Evolutionary conservation across 2,113 vertebrate genomes (phyloP).

Genomic region (Enhydra lutris): DNA sequence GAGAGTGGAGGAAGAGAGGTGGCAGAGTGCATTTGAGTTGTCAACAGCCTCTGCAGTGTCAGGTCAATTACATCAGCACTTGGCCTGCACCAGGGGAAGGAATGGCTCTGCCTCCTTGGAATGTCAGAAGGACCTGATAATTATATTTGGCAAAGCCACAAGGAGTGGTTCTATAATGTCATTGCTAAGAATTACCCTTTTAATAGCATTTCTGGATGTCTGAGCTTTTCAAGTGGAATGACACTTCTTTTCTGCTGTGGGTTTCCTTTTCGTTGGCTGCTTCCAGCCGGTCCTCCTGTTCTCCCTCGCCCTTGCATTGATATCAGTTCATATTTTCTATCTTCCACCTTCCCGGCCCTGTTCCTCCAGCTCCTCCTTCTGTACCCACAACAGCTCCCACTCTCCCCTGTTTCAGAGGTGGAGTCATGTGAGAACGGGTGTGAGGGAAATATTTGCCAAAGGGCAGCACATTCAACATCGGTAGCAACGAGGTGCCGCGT

Average conservation of each 20-base stretch:
- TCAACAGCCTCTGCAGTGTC: conserved; percentile 54
- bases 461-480: background rate
- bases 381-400: background rate
- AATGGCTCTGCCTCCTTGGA: conserved; percentile 53
- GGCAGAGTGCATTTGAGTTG: conserved; percentile 20
- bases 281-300: background rate
- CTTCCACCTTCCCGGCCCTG: background rate
- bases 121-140: conserved; percentile 65
- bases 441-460: background rate
- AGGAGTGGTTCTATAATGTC: conserved; percentile 60
- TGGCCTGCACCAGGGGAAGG: conserved; percentile 34
- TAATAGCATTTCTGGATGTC: conserved; percentile 58
- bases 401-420: background rate
- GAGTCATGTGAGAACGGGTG: background rate
- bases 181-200: conserved; percentile 61
- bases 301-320: background rate
- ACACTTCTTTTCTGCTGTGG: background rate
- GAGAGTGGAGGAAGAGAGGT: background rate
- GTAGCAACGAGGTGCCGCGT: background rate
- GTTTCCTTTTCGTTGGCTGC: background rate
- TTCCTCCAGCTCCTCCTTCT: background rate
- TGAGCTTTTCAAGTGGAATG: conserved; percentile 38
- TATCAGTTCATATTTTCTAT: background rate
- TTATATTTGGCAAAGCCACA: conserved; percentile 63
- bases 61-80: conserved; percentile 70